A percentile compares a stretch with the other conserved stretches of the same genome.
These are phyloP conservation scores for Maconellicoccus hirsutus DNA, from an alignment of 1,140 invertebrate genomes.

Conservation along the genomic window DNA sequence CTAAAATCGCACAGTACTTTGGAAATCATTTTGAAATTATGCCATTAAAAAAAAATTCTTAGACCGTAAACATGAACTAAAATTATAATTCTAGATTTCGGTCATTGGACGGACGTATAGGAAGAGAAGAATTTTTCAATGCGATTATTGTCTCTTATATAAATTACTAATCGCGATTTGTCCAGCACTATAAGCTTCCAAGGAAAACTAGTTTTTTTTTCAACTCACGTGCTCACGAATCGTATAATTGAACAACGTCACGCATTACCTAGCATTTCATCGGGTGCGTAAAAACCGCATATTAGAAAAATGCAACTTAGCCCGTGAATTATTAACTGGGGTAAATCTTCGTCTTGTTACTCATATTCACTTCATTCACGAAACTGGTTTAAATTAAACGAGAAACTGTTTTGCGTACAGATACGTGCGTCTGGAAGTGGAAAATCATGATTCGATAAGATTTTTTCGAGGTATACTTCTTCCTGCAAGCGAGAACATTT, in stretches of 20 bases:
- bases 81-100: background rate
- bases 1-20: background rate
- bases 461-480: no score
- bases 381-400: background rate
- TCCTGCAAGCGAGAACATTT: no score
- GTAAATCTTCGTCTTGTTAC: background rate
- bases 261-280: background rate
- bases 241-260: background rate
- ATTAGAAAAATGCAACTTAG: background rate
- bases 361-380: background rate
- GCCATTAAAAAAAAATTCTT: background rate
- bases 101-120: background rate
- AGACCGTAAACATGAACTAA: background rate
- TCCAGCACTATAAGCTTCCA: background rate
- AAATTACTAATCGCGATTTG: slow-evolving; percentile 9
- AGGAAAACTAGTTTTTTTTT: background rate
- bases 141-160: background rate
- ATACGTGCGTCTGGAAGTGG: no score
- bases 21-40: background rate
- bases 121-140: background rate
- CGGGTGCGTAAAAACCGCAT: background rate
- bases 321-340: background rate
- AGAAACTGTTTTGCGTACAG: background rate
- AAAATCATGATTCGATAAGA: no score
- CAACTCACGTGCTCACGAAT: slow-evolving; percentile 1